Conservation (phyloP, 2,888 invertebrate genomes). For the Copidosoma aretas region DNA sequence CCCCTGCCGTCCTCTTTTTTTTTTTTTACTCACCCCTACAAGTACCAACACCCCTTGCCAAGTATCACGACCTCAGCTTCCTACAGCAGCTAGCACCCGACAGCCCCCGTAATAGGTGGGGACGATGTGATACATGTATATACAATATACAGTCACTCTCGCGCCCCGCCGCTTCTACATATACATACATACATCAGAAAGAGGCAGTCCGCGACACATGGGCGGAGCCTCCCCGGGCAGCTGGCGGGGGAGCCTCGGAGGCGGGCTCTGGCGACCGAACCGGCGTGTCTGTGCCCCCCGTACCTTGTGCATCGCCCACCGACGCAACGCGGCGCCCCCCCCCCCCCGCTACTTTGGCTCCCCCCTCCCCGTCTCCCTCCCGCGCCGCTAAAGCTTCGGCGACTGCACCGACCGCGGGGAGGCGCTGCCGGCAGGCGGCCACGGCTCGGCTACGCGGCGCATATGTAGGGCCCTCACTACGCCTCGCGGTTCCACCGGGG, state of each 20-base stretch:
- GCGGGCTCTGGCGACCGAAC: background rate
- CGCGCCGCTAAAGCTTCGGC: too few species aligned
- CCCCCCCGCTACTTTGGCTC: too few species aligned
- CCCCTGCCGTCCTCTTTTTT: background rate
- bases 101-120: background rate
- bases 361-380: too few species aligned
- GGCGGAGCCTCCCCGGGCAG: background rate
- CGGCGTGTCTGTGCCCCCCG: background rate
- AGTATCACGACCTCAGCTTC: too few species aligned
- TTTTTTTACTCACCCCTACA: constrained; percentile 2
- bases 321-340: background rate
- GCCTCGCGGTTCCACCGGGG: constrained; percentile 58
- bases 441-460: constrained; percentile 10
- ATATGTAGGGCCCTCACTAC: constrained; percentile 58
- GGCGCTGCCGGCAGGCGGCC: background rate
- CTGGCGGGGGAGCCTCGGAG: background rate
- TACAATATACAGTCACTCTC: too few species aligned
- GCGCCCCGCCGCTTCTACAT: too few species aligned
- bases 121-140: background rate
- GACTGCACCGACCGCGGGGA: background rate
- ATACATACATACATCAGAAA: too few species aligned
- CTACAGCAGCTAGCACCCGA: background rate
- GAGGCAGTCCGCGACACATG: background rate
- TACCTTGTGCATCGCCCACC: background rate
- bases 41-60: too few species aligned